These are phyloP conservation scores for Hirtodrosophila cameraria DNA, from an alignment of 2,888 invertebrate genomes.

Conservation along the genomic window DNA sequence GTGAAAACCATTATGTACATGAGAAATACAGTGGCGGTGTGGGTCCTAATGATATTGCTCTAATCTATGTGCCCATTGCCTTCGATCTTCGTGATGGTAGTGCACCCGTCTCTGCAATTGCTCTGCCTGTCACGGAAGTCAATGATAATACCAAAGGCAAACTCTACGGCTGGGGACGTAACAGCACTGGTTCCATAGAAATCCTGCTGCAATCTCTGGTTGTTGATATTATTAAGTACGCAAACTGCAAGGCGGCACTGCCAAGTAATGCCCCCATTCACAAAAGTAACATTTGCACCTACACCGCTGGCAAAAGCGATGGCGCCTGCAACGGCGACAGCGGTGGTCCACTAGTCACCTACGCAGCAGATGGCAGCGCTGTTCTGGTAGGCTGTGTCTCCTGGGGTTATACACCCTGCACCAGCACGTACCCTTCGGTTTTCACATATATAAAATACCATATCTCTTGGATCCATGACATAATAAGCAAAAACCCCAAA, in stretches of 20 bases:
- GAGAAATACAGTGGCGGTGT: constrained; percentile 80
- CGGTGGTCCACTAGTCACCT: constrained; percentile 79
- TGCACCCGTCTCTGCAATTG: constrained; percentile 59
- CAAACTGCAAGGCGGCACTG: constrained; percentile 50
- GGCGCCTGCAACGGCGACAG: constrained; percentile 84
- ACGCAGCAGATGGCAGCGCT: constrained; percentile 13
- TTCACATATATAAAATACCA: too few relatives aligned
- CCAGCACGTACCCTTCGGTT: constrained; percentile 82
- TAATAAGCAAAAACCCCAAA: too few relatives aligned
- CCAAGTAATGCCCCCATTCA: constrained; percentile 58
- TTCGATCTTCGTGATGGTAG: constrained; percentile 75
- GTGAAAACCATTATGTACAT: constrained; percentile 70
- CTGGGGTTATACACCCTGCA: constrained; percentile 85
- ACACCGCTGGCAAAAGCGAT: constrained; percentile 72
- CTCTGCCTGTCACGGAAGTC: constrained; percentile 58
- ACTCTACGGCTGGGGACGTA: constrained; percentile 81
- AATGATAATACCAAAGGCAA: constrained; percentile 45
- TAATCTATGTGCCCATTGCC: constrained; percentile 81
- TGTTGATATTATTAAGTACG: constrained; percentile 61
- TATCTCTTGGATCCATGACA: constrained; percentile 81
- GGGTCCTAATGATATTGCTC: constrained; percentile 85
- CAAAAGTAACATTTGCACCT: constrained; percentile 72
- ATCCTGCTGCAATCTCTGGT: constrained; percentile 73
- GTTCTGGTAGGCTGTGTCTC: constrained; percentile 84
- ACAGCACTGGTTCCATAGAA: constrained; percentile 59